phyloP scores from a whole-genome alignment of 2,113 vertebrate genomes.

The Mormoops blainvillei region DNA sequence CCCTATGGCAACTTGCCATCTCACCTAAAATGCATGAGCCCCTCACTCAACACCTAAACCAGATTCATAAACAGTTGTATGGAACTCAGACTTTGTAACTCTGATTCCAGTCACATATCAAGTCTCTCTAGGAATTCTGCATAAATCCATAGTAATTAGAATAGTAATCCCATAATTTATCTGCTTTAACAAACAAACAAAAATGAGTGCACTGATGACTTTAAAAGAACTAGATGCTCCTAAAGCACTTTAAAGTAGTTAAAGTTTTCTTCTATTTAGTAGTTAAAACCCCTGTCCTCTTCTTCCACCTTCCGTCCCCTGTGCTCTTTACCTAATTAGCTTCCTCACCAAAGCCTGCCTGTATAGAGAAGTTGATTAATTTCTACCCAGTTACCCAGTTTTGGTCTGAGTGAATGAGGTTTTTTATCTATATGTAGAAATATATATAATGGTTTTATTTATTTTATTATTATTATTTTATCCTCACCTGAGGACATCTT shows the following conservation, averaged over 20 bases:
- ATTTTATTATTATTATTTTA: too few species aligned
- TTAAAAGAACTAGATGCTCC: neutral
- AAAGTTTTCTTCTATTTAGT: neutral
- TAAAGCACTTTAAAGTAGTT: neutral
- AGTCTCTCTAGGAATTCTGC: neutral
- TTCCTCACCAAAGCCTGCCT: constrained; percentile 2
- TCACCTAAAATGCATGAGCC: neutral
- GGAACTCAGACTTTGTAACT: neutral
- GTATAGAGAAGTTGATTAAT: neutral
- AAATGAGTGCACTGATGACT: neutral
- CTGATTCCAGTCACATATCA: neutral
- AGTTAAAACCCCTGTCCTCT: neutral
- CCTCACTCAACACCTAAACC: neutral
- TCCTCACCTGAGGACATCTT: too few species aligned
- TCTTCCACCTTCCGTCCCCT: neutral
- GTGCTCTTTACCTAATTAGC: neutral
- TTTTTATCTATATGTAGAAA: neutral
- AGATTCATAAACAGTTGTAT: neutral
- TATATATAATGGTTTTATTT: too few species aligned
- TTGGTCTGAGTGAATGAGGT: neutral
- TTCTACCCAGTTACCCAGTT: neutral
- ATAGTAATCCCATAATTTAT: neutral
- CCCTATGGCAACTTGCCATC: neutral
- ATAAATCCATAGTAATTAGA: neutral
- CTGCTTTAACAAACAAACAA: neutral